These are phyloP conservation scores for Molossus alvarezi DNA, from an alignment of 2,797 vertebrate species.

Conservation along the genomic window DNA sequence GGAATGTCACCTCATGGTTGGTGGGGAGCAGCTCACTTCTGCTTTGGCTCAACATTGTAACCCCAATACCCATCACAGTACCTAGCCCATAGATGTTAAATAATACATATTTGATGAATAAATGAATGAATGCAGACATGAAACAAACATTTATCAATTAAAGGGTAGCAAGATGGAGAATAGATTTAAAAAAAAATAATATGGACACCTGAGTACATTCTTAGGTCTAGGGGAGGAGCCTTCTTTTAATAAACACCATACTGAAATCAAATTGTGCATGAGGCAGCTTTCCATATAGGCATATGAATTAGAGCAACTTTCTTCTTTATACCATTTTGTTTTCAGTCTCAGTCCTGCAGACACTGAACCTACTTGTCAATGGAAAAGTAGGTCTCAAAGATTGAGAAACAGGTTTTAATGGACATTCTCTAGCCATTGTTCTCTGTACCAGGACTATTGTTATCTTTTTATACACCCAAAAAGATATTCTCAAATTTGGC, in stretches of 20 bases:
- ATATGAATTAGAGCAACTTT: neutral
- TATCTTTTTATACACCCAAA: neutral
- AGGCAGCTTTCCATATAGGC: neutral
- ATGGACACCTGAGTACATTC: neutral
- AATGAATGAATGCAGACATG: neutral
- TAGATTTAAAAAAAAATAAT: neutral
- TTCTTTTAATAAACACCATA: neutral
- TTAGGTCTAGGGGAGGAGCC: neutral
- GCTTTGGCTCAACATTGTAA: neutral
- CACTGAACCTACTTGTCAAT: slow-evolving; percentile 45
- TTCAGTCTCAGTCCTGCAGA: slow-evolving; percentile 44
- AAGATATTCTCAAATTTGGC: slow-evolving; percentile 56
- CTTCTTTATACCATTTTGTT: neutral
- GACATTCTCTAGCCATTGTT: neutral
- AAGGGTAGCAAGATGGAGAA: neutral
- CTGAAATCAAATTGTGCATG: slow-evolving; percentile 62
- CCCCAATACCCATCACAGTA: neutral
- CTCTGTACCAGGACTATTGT: neutral
- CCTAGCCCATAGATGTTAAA: neutral
- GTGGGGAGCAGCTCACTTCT: neutral
- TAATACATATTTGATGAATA: neutral
- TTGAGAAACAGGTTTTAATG: neutral
- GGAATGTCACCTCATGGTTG: neutral
- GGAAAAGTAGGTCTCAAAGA: neutral
- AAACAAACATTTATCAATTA: neutral